A percentile compares a stretch with the other conserved stretches of the same genome.
Conservation (phyloP, 1,140 invertebrate genomes). For the Drosophila kikkawai region DNA sequence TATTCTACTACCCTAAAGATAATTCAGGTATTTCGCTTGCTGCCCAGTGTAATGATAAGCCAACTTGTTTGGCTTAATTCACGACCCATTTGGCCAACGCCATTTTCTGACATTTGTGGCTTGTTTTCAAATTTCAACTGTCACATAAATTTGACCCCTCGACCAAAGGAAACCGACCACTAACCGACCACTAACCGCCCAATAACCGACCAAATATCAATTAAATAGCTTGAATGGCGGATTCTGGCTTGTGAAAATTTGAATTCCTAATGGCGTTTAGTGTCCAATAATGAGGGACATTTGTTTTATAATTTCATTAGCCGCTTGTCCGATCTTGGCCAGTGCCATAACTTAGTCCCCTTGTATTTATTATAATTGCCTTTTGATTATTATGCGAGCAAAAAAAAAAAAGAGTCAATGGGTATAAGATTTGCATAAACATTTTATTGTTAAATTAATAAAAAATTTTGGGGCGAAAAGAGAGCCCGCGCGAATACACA, state of each 20-base stretch:
- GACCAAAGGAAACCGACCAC: conserved; percentile 23
- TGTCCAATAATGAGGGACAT: conserved; percentile 82
- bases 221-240: conserved; percentile 43
- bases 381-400: conserved; percentile 75
- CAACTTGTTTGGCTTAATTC: conserved; percentile 63
- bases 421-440: conserved; percentile 74
- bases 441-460: conserved; percentile 83
- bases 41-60: conserved; percentile 31
- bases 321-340: conserved; percentile 50
- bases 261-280: conserved; percentile 80
- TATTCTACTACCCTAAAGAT: not conserved
- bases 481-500: conserved; percentile 35
- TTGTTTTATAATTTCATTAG: conserved; percentile 84
- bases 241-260: conserved; percentile 69
- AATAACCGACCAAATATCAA: conserved; percentile 34
- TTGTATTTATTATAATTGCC: conserved; percentile 73
- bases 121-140: conserved; percentile 78
- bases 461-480: conserved; percentile 61
- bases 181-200: conserved; percentile 9
- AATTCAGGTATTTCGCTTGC: not conserved
- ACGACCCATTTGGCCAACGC: conserved; percentile 67
- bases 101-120: conserved; percentile 75
- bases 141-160: conserved; percentile 73
- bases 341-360: conserved; percentile 51
- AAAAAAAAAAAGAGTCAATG: conserved; percentile 45